A percentile compares a stretch with the other conserved stretches of the same genome.
phyloP scores from a whole-genome alignment of 64 coral and sea anemone genomes.

The Pocillopora damicornis region DNA sequence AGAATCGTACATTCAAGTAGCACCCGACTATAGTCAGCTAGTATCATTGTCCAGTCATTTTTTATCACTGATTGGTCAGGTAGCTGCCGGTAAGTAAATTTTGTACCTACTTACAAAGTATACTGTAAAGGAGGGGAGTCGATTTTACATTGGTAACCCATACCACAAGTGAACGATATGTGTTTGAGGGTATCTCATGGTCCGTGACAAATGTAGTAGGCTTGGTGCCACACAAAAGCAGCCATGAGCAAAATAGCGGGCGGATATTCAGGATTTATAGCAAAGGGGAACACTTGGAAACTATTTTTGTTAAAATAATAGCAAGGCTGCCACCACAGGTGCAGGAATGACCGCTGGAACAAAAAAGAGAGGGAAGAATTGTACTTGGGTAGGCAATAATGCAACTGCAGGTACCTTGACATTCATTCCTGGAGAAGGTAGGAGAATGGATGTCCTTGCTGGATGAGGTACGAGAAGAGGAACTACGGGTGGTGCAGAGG shows the following conservation, averaged over 20 bases:
- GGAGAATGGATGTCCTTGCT: too few relatives aligned
- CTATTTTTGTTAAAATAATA: too few relatives aligned
- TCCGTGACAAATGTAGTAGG: background rate
- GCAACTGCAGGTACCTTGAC: too few relatives aligned
- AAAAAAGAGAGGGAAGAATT: background rate
- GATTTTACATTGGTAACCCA: too few relatives aligned
- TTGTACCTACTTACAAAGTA: background rate
- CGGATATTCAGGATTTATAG: background rate
- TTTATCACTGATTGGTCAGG: background rate
- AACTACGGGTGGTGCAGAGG: background rate
- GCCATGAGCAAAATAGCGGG: background rate
- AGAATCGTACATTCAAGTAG: slow-evolving; percentile 50
- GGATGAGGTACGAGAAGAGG: background rate
- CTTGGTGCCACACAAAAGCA: background rate
- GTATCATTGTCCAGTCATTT: slow-evolving; percentile 15
- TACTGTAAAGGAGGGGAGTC: too few relatives aligned
- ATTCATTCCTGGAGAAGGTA: too few relatives aligned
- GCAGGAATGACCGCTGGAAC: background rate
- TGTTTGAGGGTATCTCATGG: background rate
- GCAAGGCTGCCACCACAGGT: background rate
- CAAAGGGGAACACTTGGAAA: background rate
- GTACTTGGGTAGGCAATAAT: too few relatives aligned
- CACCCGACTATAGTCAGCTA: slow-evolving; percentile 31
- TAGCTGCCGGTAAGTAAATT: slow-evolving; percentile 1
- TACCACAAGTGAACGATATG: background rate